A percentile compares a stretch with the other conserved stretches of the same genome.
Evolutionary conservation across 2,113 vertebrate genomes (phyloP).

Genomic region (Pachypanchax playfairii): DNA sequence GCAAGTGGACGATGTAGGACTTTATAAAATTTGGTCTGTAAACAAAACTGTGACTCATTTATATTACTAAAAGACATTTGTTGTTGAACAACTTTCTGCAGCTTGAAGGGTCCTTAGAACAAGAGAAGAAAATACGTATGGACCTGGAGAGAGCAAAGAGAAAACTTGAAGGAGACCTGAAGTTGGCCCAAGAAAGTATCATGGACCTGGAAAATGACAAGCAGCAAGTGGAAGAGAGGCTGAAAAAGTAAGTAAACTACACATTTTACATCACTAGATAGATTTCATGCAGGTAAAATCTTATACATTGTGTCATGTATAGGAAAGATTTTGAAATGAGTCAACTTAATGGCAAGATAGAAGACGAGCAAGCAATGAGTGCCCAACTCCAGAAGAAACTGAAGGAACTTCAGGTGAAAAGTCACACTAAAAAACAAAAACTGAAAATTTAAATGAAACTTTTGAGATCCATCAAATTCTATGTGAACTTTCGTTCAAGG

Average conservation of each 20-base stretch:
- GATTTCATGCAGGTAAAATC: background rate
- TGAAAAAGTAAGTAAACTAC: constrained; percentile 81
- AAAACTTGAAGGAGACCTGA: constrained; percentile 64
- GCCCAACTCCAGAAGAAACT: constrained; percentile 20
- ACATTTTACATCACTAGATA: no score
- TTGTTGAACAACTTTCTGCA: constrained; percentile 69
- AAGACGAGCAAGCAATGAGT: constrained; percentile 14
- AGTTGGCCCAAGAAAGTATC: constrained; percentile 75
- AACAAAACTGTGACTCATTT: constrained; percentile 8
- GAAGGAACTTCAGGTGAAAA: constrained; percentile 16
- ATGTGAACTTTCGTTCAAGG: background rate
- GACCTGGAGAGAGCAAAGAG: constrained; percentile 69
- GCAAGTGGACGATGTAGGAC: constrained; percentile 63
- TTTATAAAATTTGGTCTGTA: background rate
- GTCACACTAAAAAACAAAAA: background rate
- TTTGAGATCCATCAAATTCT: background rate
- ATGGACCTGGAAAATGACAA: constrained; percentile 87
- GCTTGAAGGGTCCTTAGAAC: constrained; percentile 87
- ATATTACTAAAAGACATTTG: background rate
- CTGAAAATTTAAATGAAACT: no score
- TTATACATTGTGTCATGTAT: background rate
- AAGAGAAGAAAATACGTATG: constrained; percentile 87
- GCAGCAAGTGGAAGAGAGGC: constrained; percentile 81
- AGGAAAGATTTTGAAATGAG: constrained; percentile 27
- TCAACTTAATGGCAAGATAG: constrained; percentile 19